Evolutionary conservation across 2,888 invertebrate species (phyloP).

Genomic region (Oligia strigilis): DNA sequence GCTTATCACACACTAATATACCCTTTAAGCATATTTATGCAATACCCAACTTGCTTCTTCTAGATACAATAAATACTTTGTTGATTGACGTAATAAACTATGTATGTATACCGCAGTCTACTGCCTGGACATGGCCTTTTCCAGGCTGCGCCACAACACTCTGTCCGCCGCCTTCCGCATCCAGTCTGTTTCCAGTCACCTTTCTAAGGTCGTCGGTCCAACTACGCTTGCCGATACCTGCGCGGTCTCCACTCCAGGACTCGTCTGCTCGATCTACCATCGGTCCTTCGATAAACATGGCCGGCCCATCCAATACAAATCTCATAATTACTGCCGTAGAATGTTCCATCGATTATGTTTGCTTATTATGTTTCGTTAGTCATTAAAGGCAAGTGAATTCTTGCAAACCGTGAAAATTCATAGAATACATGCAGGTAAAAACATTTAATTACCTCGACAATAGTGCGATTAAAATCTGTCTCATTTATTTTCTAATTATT

Average conservation of each 20-base stretch:
- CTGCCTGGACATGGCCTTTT: neutral
- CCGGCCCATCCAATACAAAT: neutral
- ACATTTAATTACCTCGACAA: neutral
- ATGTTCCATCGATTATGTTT: constrained; percentile 10
- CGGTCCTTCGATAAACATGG: neutral
- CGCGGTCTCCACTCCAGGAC: neutral
- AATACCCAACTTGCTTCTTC: neutral
- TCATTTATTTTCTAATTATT: constrained; percentile 14
- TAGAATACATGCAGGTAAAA: neutral
- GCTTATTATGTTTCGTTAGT: neutral
- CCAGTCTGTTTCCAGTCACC: neutral
- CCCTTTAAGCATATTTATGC: neutral
- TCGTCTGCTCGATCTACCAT: neutral
- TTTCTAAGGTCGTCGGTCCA: neutral
- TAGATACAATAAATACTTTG: neutral
- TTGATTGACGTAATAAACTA: constrained; percentile 9
- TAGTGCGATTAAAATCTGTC: constrained; percentile 1
- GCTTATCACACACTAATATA: neutral
- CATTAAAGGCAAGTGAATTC: too few relatives aligned
- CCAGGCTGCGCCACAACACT: neutral
- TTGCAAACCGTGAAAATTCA: neutral
- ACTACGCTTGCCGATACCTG: neutral
- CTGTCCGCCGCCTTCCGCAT: neutral
- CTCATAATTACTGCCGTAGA: neutral
- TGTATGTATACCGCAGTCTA: neutral